Conservation (phyloP, 1,140 invertebrate species). For the Diorhabda carinulata region DNA sequence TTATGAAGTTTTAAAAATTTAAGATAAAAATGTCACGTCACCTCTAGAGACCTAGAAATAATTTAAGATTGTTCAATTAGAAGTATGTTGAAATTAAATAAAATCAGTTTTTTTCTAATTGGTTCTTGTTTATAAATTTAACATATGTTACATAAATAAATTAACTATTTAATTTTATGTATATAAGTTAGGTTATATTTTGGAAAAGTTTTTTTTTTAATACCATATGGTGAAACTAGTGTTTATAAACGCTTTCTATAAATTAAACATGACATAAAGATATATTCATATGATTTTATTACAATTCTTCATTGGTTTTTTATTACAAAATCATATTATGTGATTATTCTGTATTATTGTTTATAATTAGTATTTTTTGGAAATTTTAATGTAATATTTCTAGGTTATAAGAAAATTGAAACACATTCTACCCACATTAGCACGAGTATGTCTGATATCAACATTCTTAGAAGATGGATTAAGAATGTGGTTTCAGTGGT, state of each 20-base stretch:
- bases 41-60: slow-evolving; percentile 15
- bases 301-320: too few species aligned
- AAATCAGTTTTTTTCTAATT: slow-evolving; percentile 12
- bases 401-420: slow-evolving; percentile 91
- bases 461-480: slow-evolving; percentile 99
- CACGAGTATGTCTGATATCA: slow-evolving; percentile 94
- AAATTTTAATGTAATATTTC: slow-evolving; percentile 36
- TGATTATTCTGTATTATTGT: background rate
- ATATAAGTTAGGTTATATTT: slow-evolving; percentile 4
- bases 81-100: slow-evolving; percentile 11
- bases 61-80: background rate
- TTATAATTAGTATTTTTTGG: background rate
- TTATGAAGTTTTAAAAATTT: slow-evolving; percentile 22
- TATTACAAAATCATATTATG: too few species aligned
- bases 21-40: slow-evolving; percentile 33
- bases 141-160: background rate
- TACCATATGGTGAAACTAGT: background rate
- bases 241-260: background rate
- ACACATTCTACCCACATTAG: slow-evolving; percentile 90
- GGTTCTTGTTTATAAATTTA: background rate
- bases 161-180: background rate
- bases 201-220: background rate
- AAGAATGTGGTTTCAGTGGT: slow-evolving; percentile 99
- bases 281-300: background rate
- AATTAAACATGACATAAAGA: background rate